Conservation (phyloP, 2,888 invertebrate genomes). For the Fabriciana adippe region DNA sequence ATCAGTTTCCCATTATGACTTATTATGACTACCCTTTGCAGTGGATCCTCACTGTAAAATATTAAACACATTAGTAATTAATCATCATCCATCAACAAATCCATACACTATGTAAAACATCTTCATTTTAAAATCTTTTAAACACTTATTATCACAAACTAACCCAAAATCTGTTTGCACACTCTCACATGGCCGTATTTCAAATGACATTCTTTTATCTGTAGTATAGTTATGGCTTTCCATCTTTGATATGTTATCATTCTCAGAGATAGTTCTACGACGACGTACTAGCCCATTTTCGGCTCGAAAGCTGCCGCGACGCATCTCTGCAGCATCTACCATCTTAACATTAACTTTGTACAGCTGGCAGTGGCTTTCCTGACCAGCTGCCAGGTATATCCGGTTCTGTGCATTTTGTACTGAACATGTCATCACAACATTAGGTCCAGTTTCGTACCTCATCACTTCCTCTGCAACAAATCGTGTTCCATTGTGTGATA, state of each 20-base stretch:
- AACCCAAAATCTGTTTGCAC: slow-evolving; percentile 93
- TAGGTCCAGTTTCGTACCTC: slow-evolving; percentile 93
- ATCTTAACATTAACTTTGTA: slow-evolving; percentile 87
- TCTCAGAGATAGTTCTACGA: slow-evolving; percentile 80
- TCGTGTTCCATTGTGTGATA: slow-evolving; percentile 91
- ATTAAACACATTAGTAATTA: not conserved
- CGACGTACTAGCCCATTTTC: slow-evolving; percentile 75
- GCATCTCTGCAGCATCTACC: slow-evolving; percentile 80
- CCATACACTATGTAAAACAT: too few relatives aligned
- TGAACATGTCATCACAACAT: slow-evolving; percentile 96
- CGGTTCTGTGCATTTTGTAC: slow-evolving; percentile 87
- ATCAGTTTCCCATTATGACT: slow-evolving; percentile 89
- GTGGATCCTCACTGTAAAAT: slow-evolving; percentile 85
- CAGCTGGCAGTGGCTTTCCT: slow-evolving; percentile 94
- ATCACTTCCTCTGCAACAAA: slow-evolving; percentile 94
- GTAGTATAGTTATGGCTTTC: slow-evolving; percentile 69
- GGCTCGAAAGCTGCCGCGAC: slow-evolving; percentile 79
- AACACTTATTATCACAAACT: slow-evolving; percentile 35
- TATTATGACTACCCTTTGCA: slow-evolving; percentile 93
- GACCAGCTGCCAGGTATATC: slow-evolving; percentile 92
- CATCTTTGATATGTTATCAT: slow-evolving; percentile 74
- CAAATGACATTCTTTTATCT: slow-evolving; percentile 86
- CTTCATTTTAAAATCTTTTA: not conserved
- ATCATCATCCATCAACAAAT: not conserved
- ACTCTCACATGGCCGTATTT: slow-evolving; percentile 89